Conservation (phyloP, 2,113 vertebrate genomes). For the Trematomus loennbergii region DNA sequence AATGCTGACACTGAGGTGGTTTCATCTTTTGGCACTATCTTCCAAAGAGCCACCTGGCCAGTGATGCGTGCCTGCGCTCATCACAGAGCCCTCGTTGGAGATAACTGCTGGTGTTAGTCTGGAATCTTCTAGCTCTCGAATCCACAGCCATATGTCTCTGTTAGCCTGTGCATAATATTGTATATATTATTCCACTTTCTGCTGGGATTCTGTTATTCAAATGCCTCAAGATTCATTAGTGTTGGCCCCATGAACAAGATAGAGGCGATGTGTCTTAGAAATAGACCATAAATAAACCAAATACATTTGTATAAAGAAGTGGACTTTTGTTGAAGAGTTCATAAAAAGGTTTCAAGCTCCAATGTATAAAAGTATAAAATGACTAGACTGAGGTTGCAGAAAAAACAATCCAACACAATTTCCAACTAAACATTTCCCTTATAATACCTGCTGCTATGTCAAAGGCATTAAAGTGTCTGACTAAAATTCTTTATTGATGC, state of each 20-base stretch:
- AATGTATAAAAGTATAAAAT: background rate
- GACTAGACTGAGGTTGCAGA: background rate
- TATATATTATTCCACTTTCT: constrained; percentile 48
- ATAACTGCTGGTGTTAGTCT: constrained; percentile 75
- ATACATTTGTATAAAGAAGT: background rate
- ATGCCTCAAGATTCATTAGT: constrained; percentile 32
- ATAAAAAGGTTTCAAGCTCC: background rate
- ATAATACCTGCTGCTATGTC: background rate
- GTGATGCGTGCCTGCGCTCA: constrained; percentile 64
- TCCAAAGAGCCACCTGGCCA: constrained; percentile 79
- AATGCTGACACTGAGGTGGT: constrained; percentile 81
- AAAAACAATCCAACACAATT: background rate
- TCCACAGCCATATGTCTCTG: constrained; percentile 74
- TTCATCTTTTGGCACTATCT: constrained; percentile 79
- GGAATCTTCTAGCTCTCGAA: constrained; percentile 57
- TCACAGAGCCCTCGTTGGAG: constrained; percentile 68
- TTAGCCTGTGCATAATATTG: constrained; percentile 67
- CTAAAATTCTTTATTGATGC: background rate
- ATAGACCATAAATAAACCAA: background rate
- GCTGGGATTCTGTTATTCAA: constrained; percentile 16
- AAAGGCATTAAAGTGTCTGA: background rate
- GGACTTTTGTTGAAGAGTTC: background rate
- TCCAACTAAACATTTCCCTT: background rate
- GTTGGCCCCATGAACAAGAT: constrained; percentile 12
- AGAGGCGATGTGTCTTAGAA: background rate